Conservation (phyloP, 2,888 invertebrate genomes). For the Congeria kusceri region DNA sequence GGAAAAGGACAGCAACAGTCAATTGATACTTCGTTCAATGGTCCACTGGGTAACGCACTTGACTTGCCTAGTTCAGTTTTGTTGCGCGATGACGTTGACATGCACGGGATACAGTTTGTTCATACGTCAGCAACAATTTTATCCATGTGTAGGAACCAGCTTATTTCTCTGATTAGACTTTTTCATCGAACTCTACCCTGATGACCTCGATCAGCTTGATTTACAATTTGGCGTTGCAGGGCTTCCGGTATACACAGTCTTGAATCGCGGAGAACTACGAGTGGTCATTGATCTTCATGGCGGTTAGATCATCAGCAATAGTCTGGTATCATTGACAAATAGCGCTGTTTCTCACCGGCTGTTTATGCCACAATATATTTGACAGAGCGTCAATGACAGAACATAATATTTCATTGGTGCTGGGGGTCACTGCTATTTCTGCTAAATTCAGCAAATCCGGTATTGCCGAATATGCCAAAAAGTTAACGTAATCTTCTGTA, state of each 20-base stretch:
- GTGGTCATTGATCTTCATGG: not conserved
- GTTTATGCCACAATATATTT: not conserved
- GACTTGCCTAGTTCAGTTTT: not conserved
- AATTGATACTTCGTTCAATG: constrained; percentile 8
- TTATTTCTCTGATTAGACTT: constrained; percentile 25
- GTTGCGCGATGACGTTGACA: not conserved
- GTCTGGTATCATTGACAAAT: not conserved
- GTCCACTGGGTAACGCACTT: not conserved
- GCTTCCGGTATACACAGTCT: no score
- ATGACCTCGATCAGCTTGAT: constrained; percentile 58
- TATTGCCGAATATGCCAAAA: not conserved
- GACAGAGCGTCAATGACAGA: not conserved
- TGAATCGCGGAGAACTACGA: constrained; percentile 10
- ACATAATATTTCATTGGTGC: not conserved
- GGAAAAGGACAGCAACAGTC: constrained; percentile 20
- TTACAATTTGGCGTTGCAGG: constrained; percentile 39
- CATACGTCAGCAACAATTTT: not conserved
- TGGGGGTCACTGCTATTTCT: not conserved
- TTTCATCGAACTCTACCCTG: constrained; percentile 40
- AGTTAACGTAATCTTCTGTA: no score
- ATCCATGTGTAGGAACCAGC: constrained; percentile 39
- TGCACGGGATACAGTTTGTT: not conserved
- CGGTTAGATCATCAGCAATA: not conserved
- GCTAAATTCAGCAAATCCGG: not conserved
- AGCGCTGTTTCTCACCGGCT: not conserved